Conservation (phyloP, 2,113 vertebrate species). For the Nibea coibor region DNA sequence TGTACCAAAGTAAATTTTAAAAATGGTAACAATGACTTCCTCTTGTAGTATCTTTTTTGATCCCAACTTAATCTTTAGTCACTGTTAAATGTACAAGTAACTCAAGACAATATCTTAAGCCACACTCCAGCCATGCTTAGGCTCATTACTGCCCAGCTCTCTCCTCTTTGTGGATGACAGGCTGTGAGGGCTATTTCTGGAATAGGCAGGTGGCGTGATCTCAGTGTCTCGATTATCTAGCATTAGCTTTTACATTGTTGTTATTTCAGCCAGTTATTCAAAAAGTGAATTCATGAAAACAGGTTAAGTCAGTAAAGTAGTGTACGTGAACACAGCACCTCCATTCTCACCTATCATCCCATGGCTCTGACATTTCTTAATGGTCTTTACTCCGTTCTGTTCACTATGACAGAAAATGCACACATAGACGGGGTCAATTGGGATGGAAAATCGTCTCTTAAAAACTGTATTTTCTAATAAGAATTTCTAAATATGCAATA, state of each 20-base stretch:
- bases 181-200: slow-evolving; percentile 48
- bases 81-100: slow-evolving; percentile 22
- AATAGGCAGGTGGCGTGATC: slow-evolving; percentile 18
- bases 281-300: background rate
- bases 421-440: slow-evolving; percentile 11
- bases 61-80: slow-evolving; percentile 46
- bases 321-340: background rate
- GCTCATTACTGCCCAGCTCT: slow-evolving; percentile 19
- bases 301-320: slow-evolving; percentile 7
- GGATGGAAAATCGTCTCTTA: no score
- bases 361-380: background rate
- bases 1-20: background rate
- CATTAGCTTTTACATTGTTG: background rate
- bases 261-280: background rate
- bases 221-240: background rate
- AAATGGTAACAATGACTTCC: background rate
- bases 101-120: slow-evolving; percentile 41
- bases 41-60: background rate
- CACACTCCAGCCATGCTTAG: background rate
- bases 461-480: no score
- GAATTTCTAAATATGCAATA: no score
- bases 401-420: slow-evolving; percentile 9
- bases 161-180: background rate
- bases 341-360: background rate
- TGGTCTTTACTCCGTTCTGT: slow-evolving; percentile 3